Conservation (phyloP, 2,113 vertebrate genomes). For the Marmota flaviventris region DNA sequence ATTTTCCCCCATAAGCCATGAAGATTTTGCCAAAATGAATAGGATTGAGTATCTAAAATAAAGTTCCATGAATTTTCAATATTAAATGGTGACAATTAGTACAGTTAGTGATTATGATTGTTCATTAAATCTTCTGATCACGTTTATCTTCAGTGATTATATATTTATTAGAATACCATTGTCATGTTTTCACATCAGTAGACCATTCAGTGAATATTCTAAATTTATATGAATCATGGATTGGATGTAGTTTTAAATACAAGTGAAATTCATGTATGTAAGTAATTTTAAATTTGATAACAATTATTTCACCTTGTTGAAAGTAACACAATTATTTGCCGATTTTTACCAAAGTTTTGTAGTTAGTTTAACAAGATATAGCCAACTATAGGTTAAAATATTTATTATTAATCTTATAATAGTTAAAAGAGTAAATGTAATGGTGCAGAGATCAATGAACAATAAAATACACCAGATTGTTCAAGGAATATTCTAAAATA, state of each 20-base stretch:
- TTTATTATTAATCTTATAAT: not conserved
- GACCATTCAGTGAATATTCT: not conserved
- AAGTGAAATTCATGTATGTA: not conserved
- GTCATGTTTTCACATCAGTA: not conserved
- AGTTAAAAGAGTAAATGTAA: slow-evolving; percentile 31
- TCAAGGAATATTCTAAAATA: slow-evolving; percentile 50
- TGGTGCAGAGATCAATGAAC: not conserved
- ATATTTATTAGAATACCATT: not conserved
- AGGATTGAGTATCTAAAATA: slow-evolving; percentile 12
- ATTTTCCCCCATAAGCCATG: not conserved
- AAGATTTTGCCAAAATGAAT: not conserved
- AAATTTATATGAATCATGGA: not conserved
- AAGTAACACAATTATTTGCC: not conserved
- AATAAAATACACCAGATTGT: not conserved
- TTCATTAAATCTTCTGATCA: not conserved
- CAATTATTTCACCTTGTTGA: not conserved
- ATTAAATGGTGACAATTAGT: not conserved
- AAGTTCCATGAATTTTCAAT: not conserved
- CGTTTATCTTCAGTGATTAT: not conserved
- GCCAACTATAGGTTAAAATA: not conserved
- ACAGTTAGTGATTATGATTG: not conserved
- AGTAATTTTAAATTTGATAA: slow-evolving; percentile 3
- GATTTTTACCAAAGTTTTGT: not conserved
- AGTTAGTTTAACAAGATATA: not conserved
- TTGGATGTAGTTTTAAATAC: not conserved